Conservation (phyloP, 2,797 vertebrate species). For the Anableps anableps region DNA sequence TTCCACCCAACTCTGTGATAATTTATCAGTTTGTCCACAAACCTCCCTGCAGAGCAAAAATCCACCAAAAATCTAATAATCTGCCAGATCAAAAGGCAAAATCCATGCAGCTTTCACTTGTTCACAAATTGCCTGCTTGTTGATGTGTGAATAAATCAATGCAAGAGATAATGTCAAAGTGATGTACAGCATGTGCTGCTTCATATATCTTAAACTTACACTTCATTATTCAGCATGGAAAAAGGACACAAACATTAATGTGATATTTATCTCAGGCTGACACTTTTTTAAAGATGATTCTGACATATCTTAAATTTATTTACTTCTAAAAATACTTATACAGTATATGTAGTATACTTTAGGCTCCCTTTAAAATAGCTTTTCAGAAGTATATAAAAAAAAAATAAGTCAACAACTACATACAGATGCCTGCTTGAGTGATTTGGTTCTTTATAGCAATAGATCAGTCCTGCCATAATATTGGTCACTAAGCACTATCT, state of each 20-base stretch:
- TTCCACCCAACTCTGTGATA: slow-evolving; percentile 13
- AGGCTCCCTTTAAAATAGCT: background rate
- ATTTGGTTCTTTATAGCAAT: background rate
- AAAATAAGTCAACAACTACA: background rate
- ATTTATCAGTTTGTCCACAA: slow-evolving; percentile 34
- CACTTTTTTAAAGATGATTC: slow-evolving; percentile 7
- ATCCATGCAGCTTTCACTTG: slow-evolving; percentile 39
- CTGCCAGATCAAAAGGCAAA: slow-evolving; percentile 53
- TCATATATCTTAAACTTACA: slow-evolving; percentile 39
- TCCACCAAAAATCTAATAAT: slow-evolving; percentile 49
- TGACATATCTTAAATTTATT: background rate
- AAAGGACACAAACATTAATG: slow-evolving; percentile 32
- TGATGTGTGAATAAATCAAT: slow-evolving; percentile 70
- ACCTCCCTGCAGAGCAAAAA: slow-evolving; percentile 14
- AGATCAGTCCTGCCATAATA: background rate
- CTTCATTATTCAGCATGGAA: slow-evolving; percentile 53
- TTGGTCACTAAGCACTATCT: background rate
- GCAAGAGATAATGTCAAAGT: slow-evolving; percentile 61
- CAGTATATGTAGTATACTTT: background rate
- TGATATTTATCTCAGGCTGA: slow-evolving; percentile 19
- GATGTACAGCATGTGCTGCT: slow-evolving; percentile 35
- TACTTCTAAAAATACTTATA: background rate
- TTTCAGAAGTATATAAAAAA: background rate
- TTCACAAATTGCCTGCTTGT: slow-evolving; percentile 50
- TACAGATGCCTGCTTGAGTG: background rate